These are phyloP conservation scores for Acanthurus leucopareius DNA, from an alignment of 2,797 vertebrate genomes.

Conservation along the genomic window DNA sequence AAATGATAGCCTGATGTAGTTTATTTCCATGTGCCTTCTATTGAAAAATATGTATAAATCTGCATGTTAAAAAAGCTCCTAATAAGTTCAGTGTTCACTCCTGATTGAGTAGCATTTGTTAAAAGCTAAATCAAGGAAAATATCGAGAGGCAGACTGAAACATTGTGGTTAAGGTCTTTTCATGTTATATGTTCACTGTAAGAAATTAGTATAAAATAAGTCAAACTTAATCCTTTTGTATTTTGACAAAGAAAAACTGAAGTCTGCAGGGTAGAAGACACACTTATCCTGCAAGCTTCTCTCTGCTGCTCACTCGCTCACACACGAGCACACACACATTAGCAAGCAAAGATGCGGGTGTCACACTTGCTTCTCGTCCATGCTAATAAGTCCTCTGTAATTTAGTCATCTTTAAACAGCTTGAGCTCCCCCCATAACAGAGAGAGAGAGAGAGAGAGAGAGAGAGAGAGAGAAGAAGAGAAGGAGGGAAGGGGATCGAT, in stretches of 20 bases:
- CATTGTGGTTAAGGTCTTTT: not conserved
- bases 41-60: not conserved
- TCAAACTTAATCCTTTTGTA: slow-evolving; percentile 17
- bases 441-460: slow-evolving; percentile 12
- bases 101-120: not conserved
- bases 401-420: slow-evolving; percentile 60
- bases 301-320: slow-evolving; percentile 5
- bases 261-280: slow-evolving; percentile 24
- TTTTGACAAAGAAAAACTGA: slow-evolving; percentile 39
- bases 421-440: slow-evolving; percentile 31
- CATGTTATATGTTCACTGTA: not conserved
- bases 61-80: not conserved
- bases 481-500: slow-evolving; percentile 31
- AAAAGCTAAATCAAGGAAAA: not conserved
- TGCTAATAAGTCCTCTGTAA: slow-evolving; percentile 71
- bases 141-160: not conserved
- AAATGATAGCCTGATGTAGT: not conserved
- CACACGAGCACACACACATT: slow-evolving; percentile 28
- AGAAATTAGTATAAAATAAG: slow-evolving; percentile 1
- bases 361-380: slow-evolving; percentile 62
- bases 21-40: not conserved
- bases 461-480: slow-evolving; percentile 5
- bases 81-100: not conserved
- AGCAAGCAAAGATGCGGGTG: slow-evolving; percentile 51
- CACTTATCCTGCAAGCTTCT: slow-evolving; percentile 13